A percentile compares a stretch with the other conserved stretches of the same genome.
These are phyloP conservation scores for Drosophila biarmipes DNA, from an alignment of 1,140 invertebrate species.

Conservation along the genomic window DNA sequence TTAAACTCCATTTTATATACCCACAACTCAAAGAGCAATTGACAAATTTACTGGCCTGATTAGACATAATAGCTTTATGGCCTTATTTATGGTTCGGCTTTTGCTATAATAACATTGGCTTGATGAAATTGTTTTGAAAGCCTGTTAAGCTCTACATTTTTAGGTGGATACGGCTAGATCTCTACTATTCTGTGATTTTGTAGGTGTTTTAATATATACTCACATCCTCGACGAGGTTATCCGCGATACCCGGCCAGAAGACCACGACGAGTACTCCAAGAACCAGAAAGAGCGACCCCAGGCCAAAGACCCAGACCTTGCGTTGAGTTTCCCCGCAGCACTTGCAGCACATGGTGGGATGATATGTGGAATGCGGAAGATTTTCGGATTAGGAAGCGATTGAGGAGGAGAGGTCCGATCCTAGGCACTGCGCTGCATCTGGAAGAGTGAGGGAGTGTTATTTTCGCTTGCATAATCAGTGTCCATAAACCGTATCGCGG, in stretches of 20 bases:
- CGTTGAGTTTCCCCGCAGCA: slow-evolving; percentile 79
- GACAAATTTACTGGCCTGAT: neutral
- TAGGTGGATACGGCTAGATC: neutral
- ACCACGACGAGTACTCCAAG: slow-evolving; percentile 60
- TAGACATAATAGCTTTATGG: neutral
- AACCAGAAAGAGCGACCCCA: slow-evolving; percentile 56
- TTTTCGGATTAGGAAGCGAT: slow-evolving; percentile 11
- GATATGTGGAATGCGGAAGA: neutral
- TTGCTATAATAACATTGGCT: neutral
- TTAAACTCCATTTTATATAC: neutral
- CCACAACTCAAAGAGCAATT: neutral
- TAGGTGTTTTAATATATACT: slow-evolving; percentile 17
- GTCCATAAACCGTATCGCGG: slow-evolving; percentile 42
- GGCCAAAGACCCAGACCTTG: slow-evolving; percentile 79
- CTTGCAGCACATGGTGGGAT: slow-evolving; percentile 71
- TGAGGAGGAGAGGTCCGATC: neutral
- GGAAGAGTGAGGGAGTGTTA: slow-evolving; percentile 8
- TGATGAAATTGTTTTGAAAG: too few species aligned
- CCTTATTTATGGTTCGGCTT: neutral
- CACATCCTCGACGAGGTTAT: slow-evolving; percentile 65
- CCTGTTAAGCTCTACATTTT: too few species aligned
- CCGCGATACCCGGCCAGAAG: slow-evolving; percentile 66
- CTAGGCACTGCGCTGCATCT: slow-evolving; percentile 49
- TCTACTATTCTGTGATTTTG: too few species aligned
- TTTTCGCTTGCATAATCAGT: slow-evolving; percentile 42